Evolutionary conservation across 2,888 invertebrate genomes (phyloP), one percentile per base, ranked within the genome.

Genomic region (Orgyia antiqua): DNA sequence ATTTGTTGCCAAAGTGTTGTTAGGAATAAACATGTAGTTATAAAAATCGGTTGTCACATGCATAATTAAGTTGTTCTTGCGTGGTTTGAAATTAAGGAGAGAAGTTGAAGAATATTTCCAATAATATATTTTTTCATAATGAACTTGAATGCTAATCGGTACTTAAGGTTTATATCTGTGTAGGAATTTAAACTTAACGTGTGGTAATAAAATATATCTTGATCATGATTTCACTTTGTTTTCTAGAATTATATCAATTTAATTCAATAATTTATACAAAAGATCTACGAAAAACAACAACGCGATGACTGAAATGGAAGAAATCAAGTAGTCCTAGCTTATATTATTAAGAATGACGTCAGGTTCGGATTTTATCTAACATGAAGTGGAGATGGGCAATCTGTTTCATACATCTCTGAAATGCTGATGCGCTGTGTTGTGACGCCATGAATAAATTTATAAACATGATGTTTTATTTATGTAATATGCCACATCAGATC

Each of bases 1-100:
- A 78, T 82, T 86, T 86, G 87, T 87, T 87, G 87, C 87, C 87
- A 87, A 87, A 87, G 74, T 84, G 84, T 86, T 84, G 72, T 84
- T 86, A 84, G 79, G 71, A 67, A 74, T 84, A 69, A 73, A 76
- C 74, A 60, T 73, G 76, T 83, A 84, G 83, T 76, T 83, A 70
- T 80, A 77, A 77, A 71, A 74, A 78, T 80, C 75, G 84, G 80
- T 84, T 84, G 86, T 84, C 84, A 68, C 80, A 74, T 78, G 72
- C 84, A 80, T 80, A 79, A 82, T 75, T 82, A 79, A 82, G 78
- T 82, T 84, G 78, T 82, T 83, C 84, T 82, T 77, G 78, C 68
- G 73, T 72, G 80, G 79, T 80, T 78, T 68, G 80, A 75, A 67
- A 70, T 77, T 76, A 79, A 76, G 80, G 68, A 76, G 75, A 76